Base-by-base conservation (phyloP, 2,797 vertebrate genomes). In the Spondyliosoma cantharus region DNA sequence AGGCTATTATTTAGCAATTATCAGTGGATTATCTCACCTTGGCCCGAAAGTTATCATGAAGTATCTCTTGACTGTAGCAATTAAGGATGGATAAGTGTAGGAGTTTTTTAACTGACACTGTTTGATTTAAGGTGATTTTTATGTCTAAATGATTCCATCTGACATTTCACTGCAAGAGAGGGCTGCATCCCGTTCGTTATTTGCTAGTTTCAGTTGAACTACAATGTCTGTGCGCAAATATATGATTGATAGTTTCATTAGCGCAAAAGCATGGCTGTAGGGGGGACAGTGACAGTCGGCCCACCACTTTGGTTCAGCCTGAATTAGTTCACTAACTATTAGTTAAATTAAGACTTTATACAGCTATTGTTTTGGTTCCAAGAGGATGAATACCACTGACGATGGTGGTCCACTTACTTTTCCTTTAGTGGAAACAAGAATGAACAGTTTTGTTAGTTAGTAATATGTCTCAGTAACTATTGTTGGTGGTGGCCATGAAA, bases 1-100 rank as follows among this genome's bases (percentile, higher is more conserved):
- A 29, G 86, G 50, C 66, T 73, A 82, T 87, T 84, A 81, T 85
- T 88, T 83, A 69, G 50, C 14, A 70, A 74, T 86, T 85, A 79
- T 82, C 65, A 79, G 50, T 76, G 14, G 68, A 80, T 74, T 72
- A 46, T 80, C 74, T 89, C 74, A 81, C 80, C 71, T 83, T 71
- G 53, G 64, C 25, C 57, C 25, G 52, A 16, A 84, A 78, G 81
- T 69, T 67, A 61, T 70, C 29, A 22, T 12, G n/a, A 83, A 60
- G 25, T 45, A 7, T 73, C n/a, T 52, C 65, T 54, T 69, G 27
- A 58, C 20, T 71, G 58, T 57, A 37, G 68, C 43, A 61, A 68
- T 80, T 50, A 77, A 29, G 22, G 42, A 48, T 64, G 3, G 0
- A 49, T 14, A 45, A 43, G 12, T 46, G 25, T 14, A 27, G 3